phyloP scores from a whole-genome alignment of 1,140 invertebrate genomes.

The Prorops nasuta region DNA sequence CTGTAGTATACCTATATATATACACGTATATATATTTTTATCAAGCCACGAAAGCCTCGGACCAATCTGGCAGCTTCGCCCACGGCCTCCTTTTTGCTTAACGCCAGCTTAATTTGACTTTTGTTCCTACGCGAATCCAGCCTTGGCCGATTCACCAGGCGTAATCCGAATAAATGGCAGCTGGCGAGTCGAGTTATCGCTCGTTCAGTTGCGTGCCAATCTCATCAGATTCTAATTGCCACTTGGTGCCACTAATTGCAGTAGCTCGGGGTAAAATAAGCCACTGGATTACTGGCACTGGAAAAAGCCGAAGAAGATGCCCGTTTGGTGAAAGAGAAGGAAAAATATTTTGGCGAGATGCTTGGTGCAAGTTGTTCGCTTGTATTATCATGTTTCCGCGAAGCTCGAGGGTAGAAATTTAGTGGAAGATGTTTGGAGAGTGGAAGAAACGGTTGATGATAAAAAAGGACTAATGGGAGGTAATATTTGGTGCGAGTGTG shows the following conservation, averaged over 20 bases:
- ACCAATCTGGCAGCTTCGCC: too few species aligned
- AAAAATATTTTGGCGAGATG: too few species aligned
- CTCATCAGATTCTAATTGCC: constrained; percentile 14
- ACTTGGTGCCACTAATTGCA: constrained; percentile 11
- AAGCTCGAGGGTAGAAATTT: too few species aligned
- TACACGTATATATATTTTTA: constrained; percentile 12
- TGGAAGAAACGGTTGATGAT: too few species aligned
- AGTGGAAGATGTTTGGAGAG: too few species aligned
- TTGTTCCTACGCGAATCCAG: not conserved
- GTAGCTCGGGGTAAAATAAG: constrained; percentile 10
- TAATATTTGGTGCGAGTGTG: too few species aligned
- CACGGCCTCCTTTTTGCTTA: too few species aligned
- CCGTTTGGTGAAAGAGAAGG: too few species aligned
- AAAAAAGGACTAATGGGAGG: too few species aligned
- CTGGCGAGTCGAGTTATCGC: not conserved
- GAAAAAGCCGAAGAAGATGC: constrained; percentile 3
- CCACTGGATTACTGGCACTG: constrained; percentile 10
- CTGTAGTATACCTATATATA: constrained; percentile 12
- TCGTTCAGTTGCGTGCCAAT: not conserved
- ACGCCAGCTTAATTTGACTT: not conserved
- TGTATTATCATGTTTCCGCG: too few species aligned
- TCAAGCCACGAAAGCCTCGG: not conserved
- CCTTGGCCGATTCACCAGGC: not conserved
- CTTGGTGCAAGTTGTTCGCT: too few species aligned
- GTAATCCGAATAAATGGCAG: too few species aligned